phyloP scores from a whole-genome alignment of 2,113 vertebrate species.

The Terrapene triunguis region DNA sequence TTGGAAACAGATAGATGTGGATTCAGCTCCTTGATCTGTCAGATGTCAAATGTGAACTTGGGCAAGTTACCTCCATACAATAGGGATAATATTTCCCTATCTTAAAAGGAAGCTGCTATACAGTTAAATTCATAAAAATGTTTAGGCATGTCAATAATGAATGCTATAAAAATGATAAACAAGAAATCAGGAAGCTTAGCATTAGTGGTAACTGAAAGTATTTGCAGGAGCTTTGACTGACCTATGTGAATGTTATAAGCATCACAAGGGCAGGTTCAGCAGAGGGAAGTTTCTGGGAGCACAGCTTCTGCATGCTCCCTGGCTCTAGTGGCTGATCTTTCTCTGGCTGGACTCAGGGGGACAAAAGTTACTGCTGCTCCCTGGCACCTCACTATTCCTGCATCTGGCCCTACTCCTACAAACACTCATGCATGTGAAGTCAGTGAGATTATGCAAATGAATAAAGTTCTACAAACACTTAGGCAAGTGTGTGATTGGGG shows the following conservation, averaged over 20 bases:
- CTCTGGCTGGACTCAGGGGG: background rate
- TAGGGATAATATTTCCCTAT: background rate
- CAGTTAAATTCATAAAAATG: background rate
- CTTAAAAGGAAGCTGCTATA: background rate
- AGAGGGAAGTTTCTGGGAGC: no score
- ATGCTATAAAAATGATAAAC: background rate
- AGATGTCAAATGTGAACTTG: background rate
- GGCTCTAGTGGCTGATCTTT: background rate
- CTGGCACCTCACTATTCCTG: background rate
- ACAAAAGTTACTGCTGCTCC: background rate
- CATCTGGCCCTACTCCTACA: background rate
- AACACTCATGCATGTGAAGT: background rate
- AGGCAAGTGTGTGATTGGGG: no score
- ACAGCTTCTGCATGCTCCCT: background rate
- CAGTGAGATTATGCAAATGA: background rate
- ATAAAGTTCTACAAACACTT: no score
- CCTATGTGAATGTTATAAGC: background rate
- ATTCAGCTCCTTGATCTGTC: background rate
- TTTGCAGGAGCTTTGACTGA: background rate
- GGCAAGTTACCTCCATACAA: background rate
- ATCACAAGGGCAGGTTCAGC: rapidly evolving
- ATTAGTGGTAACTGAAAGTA: background rate
- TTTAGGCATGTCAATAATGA: background rate
- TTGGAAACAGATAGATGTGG: background rate
- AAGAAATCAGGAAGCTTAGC: background rate